Evolutionary conservation across 2,888 invertebrate species (phyloP).

Genomic region (Cyaniris semiargus): DNA sequence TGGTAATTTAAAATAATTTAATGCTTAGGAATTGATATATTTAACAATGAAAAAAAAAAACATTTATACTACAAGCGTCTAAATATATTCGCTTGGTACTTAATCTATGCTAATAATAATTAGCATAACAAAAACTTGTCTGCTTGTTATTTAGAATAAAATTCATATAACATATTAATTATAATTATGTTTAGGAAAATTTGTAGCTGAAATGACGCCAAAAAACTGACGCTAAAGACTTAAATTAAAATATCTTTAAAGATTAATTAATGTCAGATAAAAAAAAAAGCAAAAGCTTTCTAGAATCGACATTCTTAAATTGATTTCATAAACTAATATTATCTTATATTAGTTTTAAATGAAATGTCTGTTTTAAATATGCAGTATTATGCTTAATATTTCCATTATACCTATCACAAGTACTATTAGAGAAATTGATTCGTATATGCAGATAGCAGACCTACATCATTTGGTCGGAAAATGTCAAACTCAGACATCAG

Average conservation of each 20-base stretch:
- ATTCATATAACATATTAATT: neutral
- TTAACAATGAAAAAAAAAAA: neutral
- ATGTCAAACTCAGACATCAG: no score
- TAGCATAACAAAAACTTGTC: slow-evolving; percentile 1
- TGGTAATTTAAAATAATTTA: neutral
- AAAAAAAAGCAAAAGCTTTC: no score
- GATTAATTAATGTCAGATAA: neutral
- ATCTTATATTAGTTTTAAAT: no score
- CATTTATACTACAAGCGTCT: neutral
- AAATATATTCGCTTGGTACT: neutral
- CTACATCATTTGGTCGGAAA: no score
- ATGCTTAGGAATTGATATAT: neutral
- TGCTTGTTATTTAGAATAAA: neutral
- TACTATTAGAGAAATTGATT: no score
- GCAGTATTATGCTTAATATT: no score
- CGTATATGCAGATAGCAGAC: no score
- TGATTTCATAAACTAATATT: no score
- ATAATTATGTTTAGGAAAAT: neutral
- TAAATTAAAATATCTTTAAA: neutral
- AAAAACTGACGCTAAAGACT: no score
- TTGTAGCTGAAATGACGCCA: neutral
- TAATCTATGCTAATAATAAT: slow-evolving; percentile 16
- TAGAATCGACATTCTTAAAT: no score
- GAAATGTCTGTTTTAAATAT: no score
- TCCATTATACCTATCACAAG: no score